Evolutionary conservation across 2,113 vertebrate genomes (phyloP).

Genomic region (Gila orcuttii): DNA sequence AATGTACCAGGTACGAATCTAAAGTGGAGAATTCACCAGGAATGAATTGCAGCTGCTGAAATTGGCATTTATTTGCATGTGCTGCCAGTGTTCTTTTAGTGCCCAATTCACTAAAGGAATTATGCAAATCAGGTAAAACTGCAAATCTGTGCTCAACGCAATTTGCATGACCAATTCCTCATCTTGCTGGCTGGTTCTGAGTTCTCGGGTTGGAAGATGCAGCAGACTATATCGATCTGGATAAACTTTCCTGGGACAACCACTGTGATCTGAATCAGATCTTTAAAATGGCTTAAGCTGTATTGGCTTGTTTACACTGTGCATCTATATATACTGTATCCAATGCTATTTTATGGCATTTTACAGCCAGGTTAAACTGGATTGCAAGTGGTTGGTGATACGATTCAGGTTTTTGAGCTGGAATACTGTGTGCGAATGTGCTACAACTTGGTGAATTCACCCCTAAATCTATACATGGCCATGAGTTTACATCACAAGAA

Average conservation of each 20-base stretch:
- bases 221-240: background rate
- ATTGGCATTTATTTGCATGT: background rate
- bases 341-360: background rate
- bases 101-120: slow-evolving; percentile 19
- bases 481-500: background rate
- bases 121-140: slow-evolving; percentile 3
- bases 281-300: background rate
- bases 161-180: slow-evolving; percentile 2
- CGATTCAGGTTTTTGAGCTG: background rate
- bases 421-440: background rate
- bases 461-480: background rate
- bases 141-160: slow-evolving; percentile 12
- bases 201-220: background rate
- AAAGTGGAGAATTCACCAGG: background rate
- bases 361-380: background rate
- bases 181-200: background rate
- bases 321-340: background rate
- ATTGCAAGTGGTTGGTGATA: background rate
- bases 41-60: slow-evolving; percentile 5
- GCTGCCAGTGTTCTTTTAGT: background rate
- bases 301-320: background rate
- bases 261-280: background rate
- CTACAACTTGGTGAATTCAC: background rate
- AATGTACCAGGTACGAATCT: background rate
- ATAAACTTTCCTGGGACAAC: background rate